Evolutionary conservation across 2,888 invertebrate species (phyloP), one percentile per base, ranked within the genome.

Genomic region (Hetaerina titia): DNA sequence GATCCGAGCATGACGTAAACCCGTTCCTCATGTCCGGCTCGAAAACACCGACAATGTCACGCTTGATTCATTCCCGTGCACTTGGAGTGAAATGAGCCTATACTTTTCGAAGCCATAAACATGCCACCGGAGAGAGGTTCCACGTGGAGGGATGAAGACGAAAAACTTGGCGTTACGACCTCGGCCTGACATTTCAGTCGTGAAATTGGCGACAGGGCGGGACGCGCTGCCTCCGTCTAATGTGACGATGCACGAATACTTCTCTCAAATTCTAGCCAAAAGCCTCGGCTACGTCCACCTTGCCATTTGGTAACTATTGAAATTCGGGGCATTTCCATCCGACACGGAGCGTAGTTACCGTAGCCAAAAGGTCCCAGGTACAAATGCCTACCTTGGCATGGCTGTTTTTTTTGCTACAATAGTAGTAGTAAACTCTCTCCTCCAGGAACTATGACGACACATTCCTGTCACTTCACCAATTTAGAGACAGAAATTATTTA

Each of bases 81-180:
- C 56, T 92, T 69, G 56, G 69, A 69, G 74, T 74, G 92, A 92
- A 92, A 74, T 56, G 92, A 92, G 92, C 57, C 92, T 31, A 56
- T 25, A 74, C 64, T 56, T 56, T 92, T 22, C 56, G 31, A 92
- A 92, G 92, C 74, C 92, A 92, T 92, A 92, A 92, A 92, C 57
- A 92, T 92, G 92, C 92, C 92, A 74, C 92, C 19, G 19, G 81
- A 81, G 31, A 13, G 81, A 74, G 92, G 92, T 92, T 92, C 92
- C 92, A 74, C 92, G 92, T 92, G 69, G 56, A 74, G 92, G 57
- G 92, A 92, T 92, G 92, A 92, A 92, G 92, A 92, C 92, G 92
- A 92, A 92, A 92, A 92, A 92, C 64, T 74, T 57, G 56, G 64
- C 25, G 22, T 69, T n/a, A 19, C n/a, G 92, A 92, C 64, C 74